Evolutionary conservation across 2,888 invertebrate genomes (phyloP).

Genomic region (Chouioia cunea): DNA sequence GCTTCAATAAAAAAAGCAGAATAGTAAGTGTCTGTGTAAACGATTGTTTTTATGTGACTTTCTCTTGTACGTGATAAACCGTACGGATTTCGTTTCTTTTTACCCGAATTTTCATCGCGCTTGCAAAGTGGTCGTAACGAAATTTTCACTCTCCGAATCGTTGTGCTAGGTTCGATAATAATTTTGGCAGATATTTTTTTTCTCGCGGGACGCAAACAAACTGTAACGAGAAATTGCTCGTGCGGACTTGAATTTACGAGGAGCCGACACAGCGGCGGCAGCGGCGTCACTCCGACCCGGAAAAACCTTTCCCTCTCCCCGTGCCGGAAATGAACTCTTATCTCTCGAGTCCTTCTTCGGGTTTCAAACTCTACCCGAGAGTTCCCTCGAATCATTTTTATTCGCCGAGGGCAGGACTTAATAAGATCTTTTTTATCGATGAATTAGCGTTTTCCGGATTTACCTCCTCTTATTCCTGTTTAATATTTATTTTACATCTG

Average conservation of each 20-base stretch:
- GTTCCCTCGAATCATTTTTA: conserved; percentile 20
- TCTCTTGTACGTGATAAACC: too few relatives aligned
- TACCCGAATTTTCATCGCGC: not conserved
- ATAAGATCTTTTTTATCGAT: conserved; percentile 37
- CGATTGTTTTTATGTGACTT: too few relatives aligned
- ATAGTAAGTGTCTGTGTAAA: too few relatives aligned
- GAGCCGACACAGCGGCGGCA: not conserved
- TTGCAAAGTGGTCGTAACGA: not conserved
- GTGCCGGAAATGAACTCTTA: conserved; percentile 43
- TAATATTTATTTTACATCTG: conserved; percentile 11
- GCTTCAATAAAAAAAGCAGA: too few relatives aligned
- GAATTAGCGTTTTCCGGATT: conserved; percentile 22
- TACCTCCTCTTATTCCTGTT: not conserved
- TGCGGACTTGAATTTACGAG: conserved; percentile 29
- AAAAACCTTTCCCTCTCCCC: conserved; percentile 16
- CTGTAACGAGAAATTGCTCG: conserved; percentile 29
- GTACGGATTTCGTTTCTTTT: not conserved
- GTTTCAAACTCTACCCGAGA: not conserved
- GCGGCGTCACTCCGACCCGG: not conserved
- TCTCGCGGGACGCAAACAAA: not conserved
- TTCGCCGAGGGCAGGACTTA: conserved; percentile 19
- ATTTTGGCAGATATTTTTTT: conserved; percentile 2
- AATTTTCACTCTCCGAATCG: too few relatives aligned
- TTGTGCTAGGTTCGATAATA: conserved; percentile 15
- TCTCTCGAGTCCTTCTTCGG: conserved; percentile 21